A percentile compares a stretch with the other conserved stretches of the same genome.
Evolutionary conservation across 2,113 vertebrate species (phyloP).

Genomic region (Romanogobio albipinnatus): DNA sequence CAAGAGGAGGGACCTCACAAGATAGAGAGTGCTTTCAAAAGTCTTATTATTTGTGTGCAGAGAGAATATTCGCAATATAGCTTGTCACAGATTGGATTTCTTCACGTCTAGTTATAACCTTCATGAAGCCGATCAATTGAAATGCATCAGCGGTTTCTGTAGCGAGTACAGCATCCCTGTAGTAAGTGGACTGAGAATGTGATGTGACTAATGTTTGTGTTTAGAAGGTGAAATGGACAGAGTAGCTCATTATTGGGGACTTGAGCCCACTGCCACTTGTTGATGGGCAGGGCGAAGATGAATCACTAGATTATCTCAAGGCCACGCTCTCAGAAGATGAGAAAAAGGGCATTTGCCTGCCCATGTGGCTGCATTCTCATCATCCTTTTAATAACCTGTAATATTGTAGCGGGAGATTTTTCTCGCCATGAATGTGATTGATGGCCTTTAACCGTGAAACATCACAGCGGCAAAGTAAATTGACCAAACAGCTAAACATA

Average conservation of each 20-base stretch:
- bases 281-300: slow-evolving; percentile 78
- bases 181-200: background rate
- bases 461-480: slow-evolving; percentile 83
- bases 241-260: slow-evolving; percentile 73
- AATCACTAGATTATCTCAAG: slow-evolving; percentile 80
- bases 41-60: slow-evolving; percentile 27
- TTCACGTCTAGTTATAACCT: slow-evolving; percentile 10
- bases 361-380: slow-evolving; percentile 74
- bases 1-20: slow-evolving; percentile 13
- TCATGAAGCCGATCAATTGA: slow-evolving; percentile 10
- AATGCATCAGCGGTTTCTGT: background rate
- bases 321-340: slow-evolving; percentile 81
- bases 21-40: slow-evolving; percentile 15
- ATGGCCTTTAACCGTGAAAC: slow-evolving; percentile 84
- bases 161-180: background rate
- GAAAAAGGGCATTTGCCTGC: slow-evolving; percentile 76
- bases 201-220: slow-evolving; percentile 40
- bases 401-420: slow-evolving; percentile 84
- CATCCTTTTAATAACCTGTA: slow-evolving; percentile 90
- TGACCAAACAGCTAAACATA: slow-evolving; percentile 93
- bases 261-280: slow-evolving; percentile 78
- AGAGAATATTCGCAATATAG: slow-evolving; percentile 12
- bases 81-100: slow-evolving; percentile 16
- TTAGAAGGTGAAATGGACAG: slow-evolving; percentile 64
- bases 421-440: slow-evolving; percentile 85